Evolutionary conservation across 2,113 vertebrate genomes (phyloP), one percentile per base, ranked within the genome.

Genomic region (Spea multiplicata): DNA sequence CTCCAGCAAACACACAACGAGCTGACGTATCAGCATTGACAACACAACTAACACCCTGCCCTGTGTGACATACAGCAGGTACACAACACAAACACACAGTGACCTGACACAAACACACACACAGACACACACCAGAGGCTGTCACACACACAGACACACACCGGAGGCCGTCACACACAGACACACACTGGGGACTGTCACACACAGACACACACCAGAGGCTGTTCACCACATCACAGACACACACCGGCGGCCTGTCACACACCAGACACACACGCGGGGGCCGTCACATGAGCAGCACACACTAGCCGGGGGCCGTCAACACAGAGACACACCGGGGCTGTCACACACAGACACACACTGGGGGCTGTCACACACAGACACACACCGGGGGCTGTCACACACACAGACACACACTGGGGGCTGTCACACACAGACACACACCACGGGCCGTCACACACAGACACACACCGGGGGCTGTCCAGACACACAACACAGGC

Each of bases 91-190:
- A 9, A 67, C 30, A 67, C 30, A 67, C 44, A 67, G 44, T 30
- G 65, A 12, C 62, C 30, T 5, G 5, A 44, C n/a, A 17, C 61
- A 64, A 3, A 64, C 61, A 64, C 61, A 64, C 5, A 64, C 17
- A 64, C 61, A 64, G 52, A 75, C 14, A 66, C 62, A 49, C 8
- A 17, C 50, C 2, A 8, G 50, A 52, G 5, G 5, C 5, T n/a
- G 44, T 10, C 53, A 46, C 57, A n/a, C 52, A 74, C 9, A 64
- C 72, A 74, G 52, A 75, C 14, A 66, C 61, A 49, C 8, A 16
- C 50, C 50, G 50, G 50, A 52, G 5, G 5, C 5, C 50, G n/a
- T n/a, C n/a, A n/a, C n/a, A n/a, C n/a, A n/a, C n/a, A n/a, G n/a
- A n/a, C n/a, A n/a, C n/a, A n/a, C n/a, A n/a, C n/a, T n/a, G n/a